phyloP scores from a whole-genome alignment of 2,797 vertebrate genomes.

The Platyrinchus mystaceus region DNA sequence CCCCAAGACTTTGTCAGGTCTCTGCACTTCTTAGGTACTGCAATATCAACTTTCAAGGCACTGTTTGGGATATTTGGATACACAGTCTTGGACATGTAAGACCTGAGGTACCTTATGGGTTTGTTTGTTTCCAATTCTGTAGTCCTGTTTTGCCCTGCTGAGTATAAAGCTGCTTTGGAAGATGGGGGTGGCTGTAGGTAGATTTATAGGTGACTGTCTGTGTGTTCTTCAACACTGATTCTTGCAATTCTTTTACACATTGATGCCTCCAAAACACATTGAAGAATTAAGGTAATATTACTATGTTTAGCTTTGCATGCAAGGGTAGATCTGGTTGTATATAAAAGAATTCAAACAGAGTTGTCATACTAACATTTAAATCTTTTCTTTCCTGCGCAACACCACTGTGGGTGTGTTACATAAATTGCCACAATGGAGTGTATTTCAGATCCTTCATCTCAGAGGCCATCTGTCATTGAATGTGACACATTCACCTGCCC shows the following conservation, averaged over 20 bases:
- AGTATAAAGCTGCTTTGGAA: background rate
- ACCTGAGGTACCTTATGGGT: background rate
- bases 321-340: background rate
- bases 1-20: background rate
- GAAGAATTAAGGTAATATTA: background rate
- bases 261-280: background rate
- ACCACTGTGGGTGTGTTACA: slow-evolving; percentile 18
- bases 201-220: background rate
- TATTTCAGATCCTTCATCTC: slow-evolving; percentile 12
- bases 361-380: slow-evolving; percentile 12
- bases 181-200: background rate
- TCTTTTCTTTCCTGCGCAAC: background rate
- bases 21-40: background rate
- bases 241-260: background rate
- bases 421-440: slow-evolving; percentile 39
- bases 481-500: slow-evolving; percentile 15
- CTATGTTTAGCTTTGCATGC: background rate
- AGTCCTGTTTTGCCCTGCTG: background rate
- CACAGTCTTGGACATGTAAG: background rate
- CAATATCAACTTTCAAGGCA: background rate
- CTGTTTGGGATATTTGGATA: background rate
- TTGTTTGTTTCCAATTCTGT: background rate
- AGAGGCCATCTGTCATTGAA: slow-evolving; percentile 32
- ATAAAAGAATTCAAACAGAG: background rate
- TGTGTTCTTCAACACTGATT: background rate